These are phyloP conservation scores for Agrotis segetum DNA, from an alignment of 2,888 invertebrate species.

Conservation along the genomic window DNA sequence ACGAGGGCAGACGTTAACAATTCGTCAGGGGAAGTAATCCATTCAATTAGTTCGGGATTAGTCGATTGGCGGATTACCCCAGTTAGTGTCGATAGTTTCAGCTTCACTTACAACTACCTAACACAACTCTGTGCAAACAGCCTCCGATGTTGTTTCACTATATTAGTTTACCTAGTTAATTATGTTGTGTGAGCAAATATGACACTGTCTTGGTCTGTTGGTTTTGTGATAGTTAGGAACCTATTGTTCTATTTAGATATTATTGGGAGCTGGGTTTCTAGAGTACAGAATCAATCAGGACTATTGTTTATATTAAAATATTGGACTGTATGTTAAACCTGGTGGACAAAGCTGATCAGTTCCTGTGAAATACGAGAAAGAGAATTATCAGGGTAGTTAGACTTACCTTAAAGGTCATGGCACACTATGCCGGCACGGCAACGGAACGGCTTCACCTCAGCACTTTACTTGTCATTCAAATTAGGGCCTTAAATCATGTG, in stretches of 20 bases:
- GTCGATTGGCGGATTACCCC: slow-evolving; percentile 74
- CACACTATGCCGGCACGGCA: too few species aligned
- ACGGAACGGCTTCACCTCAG: too few species aligned
- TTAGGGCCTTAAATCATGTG: too few species aligned
- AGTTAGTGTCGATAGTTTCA: slow-evolving; percentile 66
- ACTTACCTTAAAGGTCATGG: too few species aligned
- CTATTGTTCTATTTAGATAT: not conserved
- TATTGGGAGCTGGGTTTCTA: not conserved
- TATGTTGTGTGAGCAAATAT: slow-evolving; percentile 11
- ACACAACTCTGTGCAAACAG: slow-evolving; percentile 44
- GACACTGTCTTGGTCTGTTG: not conserved
- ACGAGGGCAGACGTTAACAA: slow-evolving; percentile 62
- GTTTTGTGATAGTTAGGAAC: not conserved
- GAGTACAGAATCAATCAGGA: too few species aligned
- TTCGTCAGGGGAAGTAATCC: slow-evolving; percentile 74
- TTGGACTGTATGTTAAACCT: not conserved
- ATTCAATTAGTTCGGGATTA: slow-evolving; percentile 81
- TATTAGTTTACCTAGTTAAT: slow-evolving; percentile 18
- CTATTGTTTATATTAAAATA: too few species aligned
- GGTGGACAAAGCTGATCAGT: not conserved
- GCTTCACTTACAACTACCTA: slow-evolving; percentile 35
- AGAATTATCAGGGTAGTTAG: not conserved
- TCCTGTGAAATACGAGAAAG: not conserved
- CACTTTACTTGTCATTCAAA: too few species aligned
- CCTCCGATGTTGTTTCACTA: slow-evolving; percentile 19